Percentiles rank a stretch among this genome's conserved stretches.
These are phyloP conservation scores for Bombus consobrinus DNA, from an alignment of 1,140 invertebrate genomes.

Conservation along the genomic window DNA sequence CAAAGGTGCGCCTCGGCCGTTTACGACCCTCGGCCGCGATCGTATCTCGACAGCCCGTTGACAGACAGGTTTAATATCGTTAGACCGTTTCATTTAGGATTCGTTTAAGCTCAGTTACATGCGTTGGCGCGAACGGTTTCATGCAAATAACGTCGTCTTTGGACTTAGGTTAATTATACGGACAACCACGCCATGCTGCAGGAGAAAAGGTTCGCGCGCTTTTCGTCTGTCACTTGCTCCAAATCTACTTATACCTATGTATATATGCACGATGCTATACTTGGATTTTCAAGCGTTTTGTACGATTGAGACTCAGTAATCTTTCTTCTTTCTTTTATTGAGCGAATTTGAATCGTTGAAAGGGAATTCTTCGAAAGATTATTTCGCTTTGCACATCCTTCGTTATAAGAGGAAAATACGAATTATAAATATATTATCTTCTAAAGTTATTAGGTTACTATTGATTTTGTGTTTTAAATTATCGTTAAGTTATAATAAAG, in stretches of 20 bases:
- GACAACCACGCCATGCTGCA: background rate
- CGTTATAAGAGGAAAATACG: too few relatives aligned
- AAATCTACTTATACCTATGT: background rate
- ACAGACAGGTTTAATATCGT: slow-evolving; percentile 54
- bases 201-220: background rate
- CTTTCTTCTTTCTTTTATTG: too few relatives aligned
- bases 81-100: slow-evolving; percentile 45
- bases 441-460: too few relatives aligned
- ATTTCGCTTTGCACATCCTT: too few relatives aligned
- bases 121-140: background rate
- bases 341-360: too few relatives aligned
- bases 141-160: slow-evolving; percentile 27
- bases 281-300: too few relatives aligned
- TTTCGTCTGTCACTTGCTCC: background rate
- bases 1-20: slow-evolving; percentile 47
- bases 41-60: slow-evolving; percentile 51
- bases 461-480: too few relatives aligned
- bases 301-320: too few relatives aligned
- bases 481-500: too few relatives aligned
- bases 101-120: slow-evolving; percentile 36
- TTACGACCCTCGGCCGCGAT: slow-evolving; percentile 45
- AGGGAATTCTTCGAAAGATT: too few relatives aligned
- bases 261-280: too few relatives aligned
- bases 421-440: too few relatives aligned
- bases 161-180: background rate